phyloP scores from a whole-genome alignment of 2,113 vertebrate species.

The Labeo rohita region DNA sequence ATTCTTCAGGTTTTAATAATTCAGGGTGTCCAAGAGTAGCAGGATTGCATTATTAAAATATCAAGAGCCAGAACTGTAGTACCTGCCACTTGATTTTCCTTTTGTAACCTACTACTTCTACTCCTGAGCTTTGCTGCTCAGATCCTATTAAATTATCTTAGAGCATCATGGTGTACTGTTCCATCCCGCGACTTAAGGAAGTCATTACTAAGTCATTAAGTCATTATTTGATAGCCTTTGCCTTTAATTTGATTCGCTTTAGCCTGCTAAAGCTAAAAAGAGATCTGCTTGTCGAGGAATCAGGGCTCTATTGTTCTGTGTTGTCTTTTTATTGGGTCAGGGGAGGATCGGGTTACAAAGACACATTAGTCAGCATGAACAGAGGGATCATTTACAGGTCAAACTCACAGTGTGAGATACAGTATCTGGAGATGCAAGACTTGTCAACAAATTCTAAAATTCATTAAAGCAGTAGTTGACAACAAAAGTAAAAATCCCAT shows the following conservation, averaged over 20 bases:
- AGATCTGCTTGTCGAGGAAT: not conserved
- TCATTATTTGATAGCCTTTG: conserved; percentile 51
- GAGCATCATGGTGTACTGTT: conserved; percentile 42
- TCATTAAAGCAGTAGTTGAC: not conserved
- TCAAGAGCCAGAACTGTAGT: conserved; percentile 30
- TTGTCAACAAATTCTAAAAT: not conserved
- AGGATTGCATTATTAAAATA: conserved; percentile 54
- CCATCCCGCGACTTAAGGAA: conserved; percentile 41
- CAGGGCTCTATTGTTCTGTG: not conserved
- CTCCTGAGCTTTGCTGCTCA: conserved; percentile 44
- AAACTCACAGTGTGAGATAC: not conserved
- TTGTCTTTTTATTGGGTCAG: not conserved
- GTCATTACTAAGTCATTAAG: conserved; percentile 47
- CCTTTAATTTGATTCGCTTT: conserved; percentile 45
- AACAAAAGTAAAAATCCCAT: not conserved
- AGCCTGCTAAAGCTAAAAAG: not conserved
- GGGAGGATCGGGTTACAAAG: not conserved
- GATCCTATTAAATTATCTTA: conserved; percentile 48
- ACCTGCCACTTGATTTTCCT: conserved; percentile 42
- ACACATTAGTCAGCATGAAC: conserved; percentile 1
- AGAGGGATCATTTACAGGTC: conserved; percentile 6
- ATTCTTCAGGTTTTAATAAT: conserved; percentile 35
- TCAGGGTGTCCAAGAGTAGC: conserved; percentile 31
- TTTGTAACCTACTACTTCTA: conserved; percentile 43
- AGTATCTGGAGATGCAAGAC: not conserved